phyloP scores from a whole-genome alignment of 2,888 invertebrate species.

The Formica aserva region DNA sequence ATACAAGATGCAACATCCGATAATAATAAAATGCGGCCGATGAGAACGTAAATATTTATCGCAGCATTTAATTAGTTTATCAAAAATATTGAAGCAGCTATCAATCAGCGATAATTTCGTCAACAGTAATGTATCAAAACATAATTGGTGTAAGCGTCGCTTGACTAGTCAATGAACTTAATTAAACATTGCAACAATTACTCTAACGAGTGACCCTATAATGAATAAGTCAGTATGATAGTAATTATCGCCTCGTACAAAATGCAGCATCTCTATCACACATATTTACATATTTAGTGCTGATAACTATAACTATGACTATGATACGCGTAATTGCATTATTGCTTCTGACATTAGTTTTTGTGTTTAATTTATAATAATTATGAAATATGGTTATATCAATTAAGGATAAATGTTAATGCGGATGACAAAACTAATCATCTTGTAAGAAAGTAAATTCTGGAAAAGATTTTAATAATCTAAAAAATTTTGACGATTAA shows the following conservation, averaged over 20 bases:
- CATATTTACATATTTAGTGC: constrained; percentile 38
- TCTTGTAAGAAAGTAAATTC: not conserved
- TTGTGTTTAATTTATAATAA: not conserved
- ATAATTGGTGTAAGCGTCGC: constrained; percentile 3
- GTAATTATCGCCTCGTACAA: constrained; percentile 40
- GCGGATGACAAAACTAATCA: not conserved
- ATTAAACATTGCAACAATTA: constrained; percentile 47
- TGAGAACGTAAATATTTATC: constrained; percentile 18
- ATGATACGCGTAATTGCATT: constrained; percentile 1
- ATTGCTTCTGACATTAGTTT: constrained; percentile 11
- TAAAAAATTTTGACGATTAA: not conserved
- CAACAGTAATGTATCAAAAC: not conserved
- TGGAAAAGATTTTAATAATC: not conserved
- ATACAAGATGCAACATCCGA: not conserved
- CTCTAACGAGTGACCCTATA: constrained; percentile 22
- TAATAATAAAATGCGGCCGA: constrained; percentile 16
- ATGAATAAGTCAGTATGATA: constrained; percentile 33
- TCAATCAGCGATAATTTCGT: constrained; percentile 32
- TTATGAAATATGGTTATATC: not conserved
- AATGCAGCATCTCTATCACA: constrained; percentile 29
- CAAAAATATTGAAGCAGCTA: constrained; percentile 28
- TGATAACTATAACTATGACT: constrained; percentile 12
- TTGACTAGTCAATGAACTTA: constrained; percentile 22
- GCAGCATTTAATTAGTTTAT: constrained; percentile 14
- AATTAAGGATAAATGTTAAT: not conserved